Base-by-base conservation (phyloP, 2,888 invertebrate genomes). In the Timandra comae region DNA sequence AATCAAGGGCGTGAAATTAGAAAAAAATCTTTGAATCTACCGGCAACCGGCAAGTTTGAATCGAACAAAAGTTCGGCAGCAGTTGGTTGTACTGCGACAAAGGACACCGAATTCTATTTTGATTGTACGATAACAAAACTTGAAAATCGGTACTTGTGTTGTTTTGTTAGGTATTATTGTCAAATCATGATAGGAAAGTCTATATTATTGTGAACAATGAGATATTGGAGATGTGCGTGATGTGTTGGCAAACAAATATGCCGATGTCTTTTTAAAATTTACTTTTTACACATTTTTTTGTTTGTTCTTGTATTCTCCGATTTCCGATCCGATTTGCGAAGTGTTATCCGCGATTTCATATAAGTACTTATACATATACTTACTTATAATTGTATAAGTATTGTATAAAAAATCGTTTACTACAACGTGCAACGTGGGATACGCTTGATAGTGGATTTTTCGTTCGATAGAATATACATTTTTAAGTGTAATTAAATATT, bases 61-160 rank as follows among this genome's bases (percentile, higher is more conserved):
- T 12, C 12, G 16, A n/a, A n/a, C 51, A 56, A 53, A 55, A 43
- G 42, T 22, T 40, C 38, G 44, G 16, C 16, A 16, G 16, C 16
- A 16, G 6, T 16, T 5, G 68, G 67, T 66, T 74, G 70, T 70
- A 72, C 76, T 58, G 57, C 41, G 36, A 62, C 59, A 70, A 75
- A 67, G 57, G 62, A 53, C 57, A 56, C 63, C 56, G 51, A 59
- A 63, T 63, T 68, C 53, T 79, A 62, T 79, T 79, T 77, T 81
- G 77, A 80, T 78, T 70, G 65, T 78, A 67, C 66, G 74, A 77
- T 76, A 73, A 48, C 55, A 62, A 72, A 65, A 67, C 69, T 62
- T 63, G 31, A 67, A 63, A 64, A 58, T 61, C 57, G 59, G 56
- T 67, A 72, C 70, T 77, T 75, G 60, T 66, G 48, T 5, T 16